These are phyloP conservation scores for Halocaridina rubra DNA, from an alignment of 2,888 invertebrate genomes.

Conservation along the genomic window DNA sequence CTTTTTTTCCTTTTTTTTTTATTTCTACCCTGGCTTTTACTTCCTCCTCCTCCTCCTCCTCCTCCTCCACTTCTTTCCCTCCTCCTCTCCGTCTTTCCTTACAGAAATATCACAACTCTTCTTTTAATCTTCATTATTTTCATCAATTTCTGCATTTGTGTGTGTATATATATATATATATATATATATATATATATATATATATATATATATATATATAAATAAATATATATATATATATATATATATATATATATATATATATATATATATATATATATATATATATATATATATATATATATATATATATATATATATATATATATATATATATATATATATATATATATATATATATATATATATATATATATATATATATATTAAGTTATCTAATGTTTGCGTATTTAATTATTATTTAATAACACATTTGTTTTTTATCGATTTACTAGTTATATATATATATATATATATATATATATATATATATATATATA, in stretches of 20 bases:
- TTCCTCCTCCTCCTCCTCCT: no score
- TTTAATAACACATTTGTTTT: no score
- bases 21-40: no score
- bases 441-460: not conserved
- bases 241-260: not conserved
- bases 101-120: no score
- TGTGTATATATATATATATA: not conserved
- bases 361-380: not conserved
- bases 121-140: no score
- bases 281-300: not conserved
- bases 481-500: conserved; percentile 19
- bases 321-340: not conserved
- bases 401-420: no score
- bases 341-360: not conserved
- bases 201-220: not conserved
- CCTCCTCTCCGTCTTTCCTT: no score
- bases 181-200: not conserved
- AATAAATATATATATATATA: not conserved
- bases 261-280: not conserved
- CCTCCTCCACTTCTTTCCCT: no score
- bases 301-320: not conserved
- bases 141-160: no score
- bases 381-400: no score
- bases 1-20: no score
- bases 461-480: not conserved